Conservation (phyloP, 2,113 vertebrate genomes). For the Mus spicilegus region DNA sequence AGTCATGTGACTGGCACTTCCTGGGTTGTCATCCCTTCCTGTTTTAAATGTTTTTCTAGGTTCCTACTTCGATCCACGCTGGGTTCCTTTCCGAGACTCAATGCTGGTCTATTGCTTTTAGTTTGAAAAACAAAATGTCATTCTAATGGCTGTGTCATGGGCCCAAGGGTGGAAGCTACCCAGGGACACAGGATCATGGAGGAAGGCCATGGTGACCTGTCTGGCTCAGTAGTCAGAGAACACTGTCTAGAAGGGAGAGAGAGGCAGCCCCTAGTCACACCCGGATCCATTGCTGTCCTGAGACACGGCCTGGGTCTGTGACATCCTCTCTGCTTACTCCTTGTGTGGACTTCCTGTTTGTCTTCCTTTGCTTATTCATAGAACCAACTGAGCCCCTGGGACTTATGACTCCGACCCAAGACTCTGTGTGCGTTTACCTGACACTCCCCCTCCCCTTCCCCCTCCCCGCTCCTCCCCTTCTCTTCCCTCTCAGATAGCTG, state of each 20-base stretch:
- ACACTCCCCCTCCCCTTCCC: background rate
- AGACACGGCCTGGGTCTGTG: background rate
- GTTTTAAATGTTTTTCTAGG: background rate
- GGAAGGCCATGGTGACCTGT: background rate
- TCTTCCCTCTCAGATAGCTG: background rate
- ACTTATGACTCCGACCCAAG: background rate
- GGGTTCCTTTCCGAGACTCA: background rate
- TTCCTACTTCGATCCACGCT: background rate
- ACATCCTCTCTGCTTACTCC: background rate
- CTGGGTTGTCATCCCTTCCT: background rate
- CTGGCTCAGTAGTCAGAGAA: background rate
- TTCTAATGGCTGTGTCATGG: background rate
- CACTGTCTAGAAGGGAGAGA: background rate
- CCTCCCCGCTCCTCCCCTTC: too few species aligned
- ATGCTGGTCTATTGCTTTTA: background rate
- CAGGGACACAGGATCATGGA: too few species aligned
- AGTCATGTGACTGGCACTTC: background rate
- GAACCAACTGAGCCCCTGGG: background rate
- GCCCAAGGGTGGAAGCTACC: background rate
- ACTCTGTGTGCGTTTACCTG: too few species aligned
- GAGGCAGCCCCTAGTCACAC: background rate
- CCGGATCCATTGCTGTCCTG: background rate
- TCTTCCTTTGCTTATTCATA: too few species aligned
- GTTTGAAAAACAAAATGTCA: background rate
- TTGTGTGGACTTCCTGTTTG: background rate